Evolutionary conservation across 2,113 vertebrate genomes (phyloP).

Genomic region (Bubo blakistoni): DNA sequence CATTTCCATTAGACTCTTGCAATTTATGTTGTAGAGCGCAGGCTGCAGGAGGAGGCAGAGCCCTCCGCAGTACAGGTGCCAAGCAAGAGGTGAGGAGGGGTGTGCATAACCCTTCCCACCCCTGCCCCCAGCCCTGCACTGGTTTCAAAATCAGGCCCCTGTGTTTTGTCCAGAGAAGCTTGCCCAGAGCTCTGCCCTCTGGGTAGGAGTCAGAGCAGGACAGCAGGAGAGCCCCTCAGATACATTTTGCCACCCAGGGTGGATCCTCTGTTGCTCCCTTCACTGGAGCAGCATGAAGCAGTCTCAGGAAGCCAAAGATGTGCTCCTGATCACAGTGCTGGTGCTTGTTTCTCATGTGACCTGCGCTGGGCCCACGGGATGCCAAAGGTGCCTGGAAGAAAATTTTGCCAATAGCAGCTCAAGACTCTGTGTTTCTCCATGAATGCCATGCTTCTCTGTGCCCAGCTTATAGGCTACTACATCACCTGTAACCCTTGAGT

Average conservation of each 20-base stretch:
- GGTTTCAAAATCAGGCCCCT: neutral
- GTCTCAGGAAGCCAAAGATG: neutral
- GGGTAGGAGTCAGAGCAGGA: neutral
- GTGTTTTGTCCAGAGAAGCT: neutral
- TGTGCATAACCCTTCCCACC: neutral
- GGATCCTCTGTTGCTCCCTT: neutral
- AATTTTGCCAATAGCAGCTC: neutral
- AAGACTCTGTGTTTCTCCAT: neutral
- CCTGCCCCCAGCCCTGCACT: neutral
- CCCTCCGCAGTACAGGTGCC: rapidly evolving
- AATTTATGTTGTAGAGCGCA: neutral
- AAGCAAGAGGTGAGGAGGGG: rapidly evolving
- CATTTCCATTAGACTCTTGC: constrained; percentile 23
- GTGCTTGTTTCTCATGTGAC: neutral
- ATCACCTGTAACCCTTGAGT: neutral
- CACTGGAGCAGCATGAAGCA: neutral
- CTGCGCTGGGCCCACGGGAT: neutral
- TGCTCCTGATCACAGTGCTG: neutral
- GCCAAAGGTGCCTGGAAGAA: neutral
- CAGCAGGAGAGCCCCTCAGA: neutral
- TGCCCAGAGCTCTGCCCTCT: neutral
- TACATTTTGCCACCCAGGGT: neutral
- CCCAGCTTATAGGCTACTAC: neutral
- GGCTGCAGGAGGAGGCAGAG: neutral
- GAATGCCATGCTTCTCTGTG: neutral